Evolutionary conservation across 2,888 invertebrate species (phyloP), one percentile per base, ranked within the genome.

Genomic region (Lithophane socia): DNA sequence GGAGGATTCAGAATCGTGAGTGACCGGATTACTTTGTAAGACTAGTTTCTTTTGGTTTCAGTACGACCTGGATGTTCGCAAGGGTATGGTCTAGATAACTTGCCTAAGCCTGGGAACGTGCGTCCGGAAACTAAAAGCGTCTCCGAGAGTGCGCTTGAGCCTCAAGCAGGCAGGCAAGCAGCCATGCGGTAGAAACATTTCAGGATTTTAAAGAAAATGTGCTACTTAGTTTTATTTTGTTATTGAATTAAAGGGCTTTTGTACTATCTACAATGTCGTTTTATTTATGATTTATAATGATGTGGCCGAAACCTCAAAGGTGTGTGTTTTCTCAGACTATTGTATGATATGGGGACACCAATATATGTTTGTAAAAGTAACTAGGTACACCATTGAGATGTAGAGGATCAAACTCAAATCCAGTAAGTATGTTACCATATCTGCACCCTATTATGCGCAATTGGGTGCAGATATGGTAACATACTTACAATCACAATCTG

Each of bases 11-110:
- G 37, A 2, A 37, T 37, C 37, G 37, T 29, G 29, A 29, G 29
- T 29, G n/a, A n/a, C n/a, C n/a, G n/a, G n/a, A n/a, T n/a, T 47
- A 47, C 18, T 24, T 24, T 24, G 10, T 24, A 18, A 49, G 18
- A 66, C 24, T 66, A 12, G 0, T 70, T 42, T 29, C 0, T 73
- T 73, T 24, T 29, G n/a, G 13, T 73, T 73, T 18, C 73, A 75
- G 74, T 0, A 0, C 21, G 61, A 29, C 74, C 61, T 4, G 74
- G 74, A 21, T 3, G 0, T 54, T 10, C 7, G 16, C 8, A 0
- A 42, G 42, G 24, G 9, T 7, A 29, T 18, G 42, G 42, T 44
- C 7, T 12, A 49, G 7, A 8, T 18, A 1, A 9, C 1, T 10
- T 3, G 10, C 7, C 13, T 21, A 42, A 21, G 16, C 71, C 54